Evolutionary conservation across 2,797 vertebrate species (phyloP), one percentile per base, ranked within the genome.

Genomic region (Propithecus perrieri): DNA sequence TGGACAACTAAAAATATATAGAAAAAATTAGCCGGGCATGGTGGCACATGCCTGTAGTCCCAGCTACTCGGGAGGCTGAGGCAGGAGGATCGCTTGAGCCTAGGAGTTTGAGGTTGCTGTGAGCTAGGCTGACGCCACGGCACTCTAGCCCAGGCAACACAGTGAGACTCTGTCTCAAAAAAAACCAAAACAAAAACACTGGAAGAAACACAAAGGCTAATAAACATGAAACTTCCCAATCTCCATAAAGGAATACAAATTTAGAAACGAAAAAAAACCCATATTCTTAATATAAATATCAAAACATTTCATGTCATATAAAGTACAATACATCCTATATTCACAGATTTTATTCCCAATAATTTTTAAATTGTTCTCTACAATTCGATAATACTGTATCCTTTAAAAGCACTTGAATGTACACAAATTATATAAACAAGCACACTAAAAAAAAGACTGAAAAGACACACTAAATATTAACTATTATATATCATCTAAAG

Each of bases 251-350:
- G 8, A 72, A 78, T 4, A 22, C 13, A 79, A 79, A 55, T 79
- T 79, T 15, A 26, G 55, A 55, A 78, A 76, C 3, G 75, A 83
- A 71, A 43, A 92, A 89, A 76, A 50, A 2, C 57, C 57, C 81
- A 95, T 90, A 22, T 28, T 8, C 55, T 93, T 84, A 93, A 91
- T 15, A 91, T 46, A 93, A 93, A 84, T 67, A 91, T 69, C 30
- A 93, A 91, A 96, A 74, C 50, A 75, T 13, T 78, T 78, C 41
- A 61, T 30, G 13, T 72, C 24, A 46, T 22, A 57, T 57, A n/a
- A 93, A 90, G 28, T 61, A 63, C 3, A 85, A 90, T 55, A 46
- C 28, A 69, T 50, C 41, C 67, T 55, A 1, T 65, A 75, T 65
- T 92, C 30, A 93, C 1, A 86, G 71, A 38, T 53, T 43, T 79